phyloP scores from a whole-genome alignment of 2,888 invertebrate species.

The Brachynemurus nebulosus region DNA sequence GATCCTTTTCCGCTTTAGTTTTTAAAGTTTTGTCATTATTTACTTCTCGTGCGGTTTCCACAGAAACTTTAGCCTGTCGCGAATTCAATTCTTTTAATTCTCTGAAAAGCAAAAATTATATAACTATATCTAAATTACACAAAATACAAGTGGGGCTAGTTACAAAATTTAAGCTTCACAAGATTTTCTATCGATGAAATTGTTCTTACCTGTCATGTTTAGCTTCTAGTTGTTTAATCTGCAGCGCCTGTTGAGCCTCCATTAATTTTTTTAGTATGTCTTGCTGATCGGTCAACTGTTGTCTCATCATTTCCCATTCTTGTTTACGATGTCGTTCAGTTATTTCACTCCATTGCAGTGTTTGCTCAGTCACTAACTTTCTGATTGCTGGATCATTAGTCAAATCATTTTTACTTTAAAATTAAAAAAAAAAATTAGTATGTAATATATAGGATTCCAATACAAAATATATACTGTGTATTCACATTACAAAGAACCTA shows the following conservation, averaged over 20 bases:
- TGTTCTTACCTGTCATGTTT: slow-evolving; percentile 62
- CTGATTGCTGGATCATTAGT: slow-evolving; percentile 64
- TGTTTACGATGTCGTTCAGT: slow-evolving; percentile 70
- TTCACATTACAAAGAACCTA: too few species aligned
- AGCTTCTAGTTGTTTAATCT: slow-evolving; percentile 79
- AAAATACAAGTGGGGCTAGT: too few species aligned
- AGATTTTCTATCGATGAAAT: background rate
- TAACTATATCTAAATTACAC: too few species aligned
- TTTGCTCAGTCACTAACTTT: slow-evolving; percentile 81
- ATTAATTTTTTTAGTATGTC: slow-evolving; percentile 57
- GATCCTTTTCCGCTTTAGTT: slow-evolving; percentile 93
- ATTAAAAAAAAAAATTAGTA: slow-evolving; percentile 1
- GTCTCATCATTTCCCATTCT: slow-evolving; percentile 67
- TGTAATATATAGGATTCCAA: too few species aligned
- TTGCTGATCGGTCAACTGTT: slow-evolving; percentile 74
- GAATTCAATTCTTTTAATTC: slow-evolving; percentile 93
- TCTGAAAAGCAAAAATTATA: slow-evolving; percentile 31
- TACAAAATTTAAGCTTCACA: too few species aligned
- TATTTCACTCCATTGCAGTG: slow-evolving; percentile 87
- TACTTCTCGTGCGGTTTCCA: slow-evolving; percentile 93
- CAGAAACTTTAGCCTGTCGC: slow-evolving; percentile 88
- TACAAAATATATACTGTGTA: too few species aligned
- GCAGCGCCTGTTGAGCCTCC: slow-evolving; percentile 64
- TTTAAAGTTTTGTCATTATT: slow-evolving; percentile 86
- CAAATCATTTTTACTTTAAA: slow-evolving; percentile 62